phyloP scores from a whole-genome alignment of 2,113 vertebrate species.

The Caranx melampygus region DNA sequence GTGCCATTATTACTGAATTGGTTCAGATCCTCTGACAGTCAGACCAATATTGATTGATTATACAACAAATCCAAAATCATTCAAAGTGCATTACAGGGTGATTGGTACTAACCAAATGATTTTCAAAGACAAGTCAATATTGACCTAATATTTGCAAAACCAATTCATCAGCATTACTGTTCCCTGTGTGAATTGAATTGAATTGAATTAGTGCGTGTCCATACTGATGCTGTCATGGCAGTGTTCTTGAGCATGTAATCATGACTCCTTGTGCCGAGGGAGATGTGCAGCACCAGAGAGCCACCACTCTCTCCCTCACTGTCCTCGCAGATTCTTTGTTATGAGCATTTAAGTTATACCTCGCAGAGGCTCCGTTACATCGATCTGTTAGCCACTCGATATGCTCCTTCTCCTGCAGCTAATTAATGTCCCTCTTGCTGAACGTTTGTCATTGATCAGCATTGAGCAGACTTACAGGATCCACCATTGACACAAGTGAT shows the following conservation, averaged over 20 bases:
- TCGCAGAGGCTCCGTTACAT: constrained; percentile 18
- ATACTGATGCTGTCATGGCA: constrained; percentile 15
- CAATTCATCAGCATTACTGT: constrained; percentile 9
- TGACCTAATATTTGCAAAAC: constrained; percentile 21
- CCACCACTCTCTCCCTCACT: not conserved
- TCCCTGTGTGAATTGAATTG: too few species aligned
- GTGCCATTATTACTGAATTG: not conserved
- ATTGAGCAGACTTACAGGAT: constrained; percentile 28
- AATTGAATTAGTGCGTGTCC: constrained; percentile 14
- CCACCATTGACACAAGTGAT: constrained; percentile 16
- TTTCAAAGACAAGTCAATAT: constrained; percentile 45
- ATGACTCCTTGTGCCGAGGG: not conserved
- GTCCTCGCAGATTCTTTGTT: constrained; percentile 13
- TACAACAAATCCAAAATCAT: constrained; percentile 1
- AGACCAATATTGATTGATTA: constrained; percentile 1
- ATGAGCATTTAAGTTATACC: not conserved
- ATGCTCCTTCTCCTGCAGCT: constrained; percentile 20
- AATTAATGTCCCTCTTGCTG: constrained; percentile 44
- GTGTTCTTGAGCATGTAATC: constrained; percentile 15
- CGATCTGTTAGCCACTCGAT: constrained; percentile 43
- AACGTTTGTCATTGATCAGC: constrained; percentile 54
- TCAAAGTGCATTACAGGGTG: not conserved
- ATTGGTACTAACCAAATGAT: not conserved
- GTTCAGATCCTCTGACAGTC: not conserved
- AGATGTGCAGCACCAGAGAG: not conserved